Evolutionary conservation across 2,888 invertebrate genomes (phyloP).

Genomic region (Cepaea hortensis): DNA sequence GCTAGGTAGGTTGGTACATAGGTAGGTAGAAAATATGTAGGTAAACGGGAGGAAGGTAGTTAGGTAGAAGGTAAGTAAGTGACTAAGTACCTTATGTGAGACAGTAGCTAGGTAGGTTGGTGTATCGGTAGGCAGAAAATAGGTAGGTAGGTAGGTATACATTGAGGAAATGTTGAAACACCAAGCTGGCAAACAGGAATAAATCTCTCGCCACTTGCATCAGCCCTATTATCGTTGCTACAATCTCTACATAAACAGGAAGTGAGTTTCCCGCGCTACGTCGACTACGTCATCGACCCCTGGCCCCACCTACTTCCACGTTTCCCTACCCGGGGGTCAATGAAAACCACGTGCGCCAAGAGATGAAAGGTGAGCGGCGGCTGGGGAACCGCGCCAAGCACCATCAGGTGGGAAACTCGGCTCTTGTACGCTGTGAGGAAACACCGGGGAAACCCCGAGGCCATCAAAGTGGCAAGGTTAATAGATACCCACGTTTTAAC

Average conservation of each 20-base stretch:
- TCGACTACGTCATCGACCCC: background rate
- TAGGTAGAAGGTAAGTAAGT: too few species aligned
- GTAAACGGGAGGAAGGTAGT: too few species aligned
- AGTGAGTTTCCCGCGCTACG: background rate
- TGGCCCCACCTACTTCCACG: background rate
- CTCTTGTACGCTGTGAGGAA: background rate
- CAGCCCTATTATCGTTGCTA: background rate
- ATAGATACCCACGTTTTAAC: too few species aligned
- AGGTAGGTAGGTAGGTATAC: background rate
- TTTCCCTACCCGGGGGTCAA: background rate
- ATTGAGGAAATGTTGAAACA: too few species aligned
- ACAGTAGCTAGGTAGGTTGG: too few species aligned
- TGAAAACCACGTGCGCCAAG: background rate
- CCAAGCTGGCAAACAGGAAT: background rate
- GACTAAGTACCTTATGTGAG: too few species aligned
- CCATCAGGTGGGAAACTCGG: background rate
- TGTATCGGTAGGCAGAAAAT: too few species aligned
- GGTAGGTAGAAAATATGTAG: too few species aligned
- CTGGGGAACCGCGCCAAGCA: background rate
- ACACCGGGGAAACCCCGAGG: background rate
- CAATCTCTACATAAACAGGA: conserved; percentile 1
- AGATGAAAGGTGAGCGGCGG: background rate
- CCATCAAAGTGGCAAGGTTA: too few species aligned
- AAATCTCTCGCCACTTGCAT: background rate
- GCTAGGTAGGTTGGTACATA: background rate